Evolutionary conservation across 2,113 vertebrate genomes (phyloP).

Genomic region (Pterocles burchelli): DNA sequence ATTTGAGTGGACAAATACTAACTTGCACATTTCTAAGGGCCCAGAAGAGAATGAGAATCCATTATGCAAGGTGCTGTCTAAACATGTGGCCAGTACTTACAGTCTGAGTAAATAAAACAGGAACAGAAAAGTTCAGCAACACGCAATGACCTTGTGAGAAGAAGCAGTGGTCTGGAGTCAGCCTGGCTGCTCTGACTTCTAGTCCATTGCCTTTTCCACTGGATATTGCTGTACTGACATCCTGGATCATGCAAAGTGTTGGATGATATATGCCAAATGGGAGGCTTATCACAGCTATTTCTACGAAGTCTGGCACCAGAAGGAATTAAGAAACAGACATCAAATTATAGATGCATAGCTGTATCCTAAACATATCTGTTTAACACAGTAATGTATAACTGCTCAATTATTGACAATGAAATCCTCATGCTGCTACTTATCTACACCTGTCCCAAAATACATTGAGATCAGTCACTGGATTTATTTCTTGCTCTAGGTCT

Average conservation of each 20-base stretch:
- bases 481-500: constrained; percentile 41
- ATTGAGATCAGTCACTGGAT: background rate
- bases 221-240: background rate
- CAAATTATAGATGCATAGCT: background rate
- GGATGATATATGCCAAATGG: background rate
- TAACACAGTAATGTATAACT: background rate
- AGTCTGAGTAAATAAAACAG: background rate
- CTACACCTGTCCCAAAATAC: background rate
- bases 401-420: constrained; percentile 5
- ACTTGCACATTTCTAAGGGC: background rate
- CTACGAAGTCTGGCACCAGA: background rate
- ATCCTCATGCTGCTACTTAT: background rate
- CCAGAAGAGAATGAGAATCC: background rate
- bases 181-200: background rate
- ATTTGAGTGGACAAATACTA: background rate
- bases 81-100: background rate
- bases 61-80: background rate
- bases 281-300: background rate
- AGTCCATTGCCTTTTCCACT: background rate
- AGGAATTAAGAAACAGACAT: constrained; percentile 12
- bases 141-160: fast-evolving
- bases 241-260: background rate
- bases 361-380: background rate
- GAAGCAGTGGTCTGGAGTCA: background rate
- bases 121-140: background rate